Evolutionary conservation across 1,140 invertebrate genomes (phyloP).

Genomic region (Drosophila tsacasi): DNA sequence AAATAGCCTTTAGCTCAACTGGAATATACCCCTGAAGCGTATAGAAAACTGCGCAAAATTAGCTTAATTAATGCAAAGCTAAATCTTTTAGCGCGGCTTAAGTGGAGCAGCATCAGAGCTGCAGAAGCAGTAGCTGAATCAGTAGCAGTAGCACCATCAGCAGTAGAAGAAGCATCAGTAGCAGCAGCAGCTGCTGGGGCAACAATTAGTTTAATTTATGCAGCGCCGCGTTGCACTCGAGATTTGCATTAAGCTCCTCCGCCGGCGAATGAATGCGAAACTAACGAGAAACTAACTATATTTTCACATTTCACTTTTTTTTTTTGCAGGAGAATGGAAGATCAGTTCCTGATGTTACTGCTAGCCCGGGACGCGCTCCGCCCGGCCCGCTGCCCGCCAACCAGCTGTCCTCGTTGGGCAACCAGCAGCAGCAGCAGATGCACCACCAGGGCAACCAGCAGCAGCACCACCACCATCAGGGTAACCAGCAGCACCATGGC

Average conservation of each 20-base stretch:
- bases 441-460: conserved; percentile 66
- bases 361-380: conserved; percentile 93
- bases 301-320: conserved; percentile 71
- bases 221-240: conserved; percentile 55
- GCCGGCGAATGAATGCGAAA: conserved; percentile 37
- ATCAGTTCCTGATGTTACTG: conserved; percentile 94
- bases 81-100: conserved; percentile 69
- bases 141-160: conserved; percentile 6
- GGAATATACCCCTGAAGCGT: neutral
- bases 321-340: conserved; percentile 91
- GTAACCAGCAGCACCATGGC: conserved; percentile 42
- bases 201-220: conserved; percentile 75
- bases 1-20: conserved; percentile 6
- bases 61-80: conserved; percentile 76
- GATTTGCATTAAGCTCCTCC: conserved; percentile 57
- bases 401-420: conserved; percentile 84
- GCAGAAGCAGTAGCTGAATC: neutral
- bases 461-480: conserved; percentile 69
- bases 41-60: conserved; percentile 52
- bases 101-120: conserved; percentile 30
- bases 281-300: conserved; percentile 22
- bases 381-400: conserved; percentile 88
- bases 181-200: conserved; percentile 13
- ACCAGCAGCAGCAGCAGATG: conserved; percentile 85
- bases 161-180: neutral